Conservation (phyloP, 2,797 vertebrate species). For the Poliocrania exsul region DNA sequence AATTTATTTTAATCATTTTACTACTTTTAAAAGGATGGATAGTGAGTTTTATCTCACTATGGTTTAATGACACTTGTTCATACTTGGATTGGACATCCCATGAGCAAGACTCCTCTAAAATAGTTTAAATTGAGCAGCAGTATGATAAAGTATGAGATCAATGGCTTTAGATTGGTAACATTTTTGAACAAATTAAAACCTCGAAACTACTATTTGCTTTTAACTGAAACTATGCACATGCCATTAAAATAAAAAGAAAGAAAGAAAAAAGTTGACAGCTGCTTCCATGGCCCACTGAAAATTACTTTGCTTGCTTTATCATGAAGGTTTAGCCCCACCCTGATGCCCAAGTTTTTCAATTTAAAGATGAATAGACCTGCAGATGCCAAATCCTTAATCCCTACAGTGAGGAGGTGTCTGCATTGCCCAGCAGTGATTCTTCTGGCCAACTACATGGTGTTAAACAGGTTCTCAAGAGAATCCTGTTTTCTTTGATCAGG, state of each 20-base stretch:
- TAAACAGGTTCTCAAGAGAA: constrained; percentile 8
- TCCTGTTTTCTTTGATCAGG: constrained; percentile 2
- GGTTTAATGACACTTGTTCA: neutral
- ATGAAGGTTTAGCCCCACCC: neutral
- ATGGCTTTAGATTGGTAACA: neutral
- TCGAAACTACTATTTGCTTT: neutral
- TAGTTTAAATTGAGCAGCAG: constrained; percentile 11
- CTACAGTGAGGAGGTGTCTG: neutral
- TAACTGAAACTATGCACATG: neutral
- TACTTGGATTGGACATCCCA: neutral
- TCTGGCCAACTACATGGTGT: neutral
- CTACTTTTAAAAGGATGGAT: neutral
- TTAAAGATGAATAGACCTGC: neutral
- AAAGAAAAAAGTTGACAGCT: neutral
- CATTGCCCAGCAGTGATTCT: neutral
- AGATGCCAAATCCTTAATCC: neutral
- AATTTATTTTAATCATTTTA: neutral
- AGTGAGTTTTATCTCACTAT: neutral
- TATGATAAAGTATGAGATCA: neutral
- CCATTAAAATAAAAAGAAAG: neutral
- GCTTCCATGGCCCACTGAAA: neutral
- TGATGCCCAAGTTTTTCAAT: neutral
- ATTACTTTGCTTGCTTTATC: neutral
- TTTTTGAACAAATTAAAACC: neutral
- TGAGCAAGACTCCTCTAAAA: constrained; percentile 18